phyloP scores from a whole-genome alignment of 2,113 vertebrate species.

The Halcyon senegalensis region DNA sequence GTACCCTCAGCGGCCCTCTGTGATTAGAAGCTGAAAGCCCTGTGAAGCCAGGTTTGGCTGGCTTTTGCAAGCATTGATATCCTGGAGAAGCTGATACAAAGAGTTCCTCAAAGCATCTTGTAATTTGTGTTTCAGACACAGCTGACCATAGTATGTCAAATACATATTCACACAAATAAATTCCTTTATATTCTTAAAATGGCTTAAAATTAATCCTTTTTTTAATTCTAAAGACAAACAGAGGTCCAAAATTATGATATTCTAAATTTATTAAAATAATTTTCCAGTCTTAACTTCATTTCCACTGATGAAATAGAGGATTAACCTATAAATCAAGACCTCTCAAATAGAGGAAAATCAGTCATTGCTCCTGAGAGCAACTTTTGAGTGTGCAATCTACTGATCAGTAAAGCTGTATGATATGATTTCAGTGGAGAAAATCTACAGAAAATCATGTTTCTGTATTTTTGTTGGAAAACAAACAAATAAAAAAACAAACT shows the following conservation, averaged over 20 bases:
- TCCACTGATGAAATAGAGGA: background rate
- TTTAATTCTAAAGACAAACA: background rate
- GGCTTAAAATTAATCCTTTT: background rate
- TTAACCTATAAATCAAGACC: background rate
- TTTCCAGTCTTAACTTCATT: background rate
- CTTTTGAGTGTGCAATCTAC: background rate
- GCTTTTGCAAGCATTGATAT: background rate
- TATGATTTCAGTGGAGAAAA: background rate
- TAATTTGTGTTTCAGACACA: background rate
- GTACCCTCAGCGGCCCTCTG: background rate
- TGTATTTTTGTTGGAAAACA: background rate
- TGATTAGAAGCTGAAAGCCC: background rate
- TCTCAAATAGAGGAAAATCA: background rate
- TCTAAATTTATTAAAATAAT: background rate
- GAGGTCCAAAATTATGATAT: background rate
- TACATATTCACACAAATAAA: background rate
- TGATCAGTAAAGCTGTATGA: background rate
- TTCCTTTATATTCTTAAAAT: background rate
- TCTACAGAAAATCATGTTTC: background rate
- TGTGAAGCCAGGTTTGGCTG: background rate
- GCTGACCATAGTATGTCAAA: background rate
- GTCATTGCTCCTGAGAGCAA: background rate
- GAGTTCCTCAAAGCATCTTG: background rate
- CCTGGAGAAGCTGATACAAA: background rate
- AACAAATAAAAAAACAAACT: background rate